A percentile compares a stretch with the other conserved stretches of the same genome.
Conservation (phyloP, 2,888 invertebrate species). For the Sarcophaga rosellei region DNA sequence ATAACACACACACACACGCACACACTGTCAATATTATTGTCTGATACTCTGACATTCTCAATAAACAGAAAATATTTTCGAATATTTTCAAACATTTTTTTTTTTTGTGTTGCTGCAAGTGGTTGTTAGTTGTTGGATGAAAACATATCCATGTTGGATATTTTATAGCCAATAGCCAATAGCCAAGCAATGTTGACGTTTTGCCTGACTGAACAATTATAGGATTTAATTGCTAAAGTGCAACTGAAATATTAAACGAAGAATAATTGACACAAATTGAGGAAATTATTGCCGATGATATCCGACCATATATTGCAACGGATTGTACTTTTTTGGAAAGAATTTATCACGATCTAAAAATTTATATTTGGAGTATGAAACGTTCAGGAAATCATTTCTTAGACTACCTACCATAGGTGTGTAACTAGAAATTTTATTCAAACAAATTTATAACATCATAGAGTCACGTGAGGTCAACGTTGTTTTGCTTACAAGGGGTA, state of each 20-base stretch:
- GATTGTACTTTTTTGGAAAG: neutral
- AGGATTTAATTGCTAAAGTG: constrained; percentile 46
- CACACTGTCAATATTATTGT: neutral
- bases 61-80: neutral
- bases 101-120: neutral
- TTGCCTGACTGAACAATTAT: constrained; percentile 46
- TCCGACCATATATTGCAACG: neutral
- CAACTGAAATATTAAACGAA: neutral
- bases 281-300: neutral
- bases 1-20: neutral
- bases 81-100: too few relatives aligned
- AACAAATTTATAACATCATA: too few relatives aligned
- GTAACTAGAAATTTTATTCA: too few relatives aligned
- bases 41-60: neutral
- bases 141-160: neutral
- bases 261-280: neutral
- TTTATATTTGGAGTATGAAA: neutral
- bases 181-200: constrained; percentile 8
- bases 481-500: too few relatives aligned
- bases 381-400: too few relatives aligned
- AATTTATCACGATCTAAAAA: neutral
- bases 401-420: too few relatives aligned
- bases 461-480: too few relatives aligned
- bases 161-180: constrained; percentile 9
- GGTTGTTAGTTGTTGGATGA: neutral